These are phyloP conservation scores for Vimba vimba DNA, from an alignment of 2,113 vertebrate genomes.

Conservation along the genomic window DNA sequence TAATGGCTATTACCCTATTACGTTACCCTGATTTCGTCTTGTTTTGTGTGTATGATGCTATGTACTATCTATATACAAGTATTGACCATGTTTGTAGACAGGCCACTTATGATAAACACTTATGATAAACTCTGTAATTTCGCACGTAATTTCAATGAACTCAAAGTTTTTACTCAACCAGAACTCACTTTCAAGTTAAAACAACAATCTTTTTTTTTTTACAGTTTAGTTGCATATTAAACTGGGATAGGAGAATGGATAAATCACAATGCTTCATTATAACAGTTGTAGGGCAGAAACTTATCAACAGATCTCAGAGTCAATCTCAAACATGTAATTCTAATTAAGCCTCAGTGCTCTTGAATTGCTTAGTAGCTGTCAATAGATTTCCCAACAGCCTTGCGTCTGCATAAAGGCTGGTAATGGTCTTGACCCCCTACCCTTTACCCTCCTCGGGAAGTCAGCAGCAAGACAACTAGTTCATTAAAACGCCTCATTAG, in stretches of 20 bases:
- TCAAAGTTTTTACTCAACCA: too few relatives aligned
- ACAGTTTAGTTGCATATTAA: not conserved
- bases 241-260: not conserved
- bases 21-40: too few relatives aligned
- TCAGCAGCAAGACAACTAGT: conserved; percentile 39
- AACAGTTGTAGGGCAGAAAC: conserved; percentile 12
- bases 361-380: conserved; percentile 27
- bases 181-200: too few relatives aligned
- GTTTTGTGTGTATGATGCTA: too few relatives aligned
- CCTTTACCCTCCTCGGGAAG: conserved; percentile 22
- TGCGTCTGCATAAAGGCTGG: conserved; percentile 21
- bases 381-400: conserved; percentile 37
- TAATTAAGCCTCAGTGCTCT: conserved; percentile 40
- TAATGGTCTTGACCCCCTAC: conserved; percentile 45
- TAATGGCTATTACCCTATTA: too few relatives aligned
- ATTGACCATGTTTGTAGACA: too few relatives aligned
- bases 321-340: conserved; percentile 29
- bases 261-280: conserved; percentile 30
- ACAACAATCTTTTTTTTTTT: too few relatives aligned
- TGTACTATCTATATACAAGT: too few relatives aligned
- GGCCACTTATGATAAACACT: too few relatives aligned
- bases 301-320: conserved; percentile 11
- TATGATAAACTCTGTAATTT: too few relatives aligned
- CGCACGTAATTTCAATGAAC: too few relatives aligned
- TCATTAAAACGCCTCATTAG: conserved; percentile 55